These are phyloP conservation scores for Catharus fuscescens DNA, from an alignment of 2,113 vertebrate species.

Conservation along the genomic window DNA sequence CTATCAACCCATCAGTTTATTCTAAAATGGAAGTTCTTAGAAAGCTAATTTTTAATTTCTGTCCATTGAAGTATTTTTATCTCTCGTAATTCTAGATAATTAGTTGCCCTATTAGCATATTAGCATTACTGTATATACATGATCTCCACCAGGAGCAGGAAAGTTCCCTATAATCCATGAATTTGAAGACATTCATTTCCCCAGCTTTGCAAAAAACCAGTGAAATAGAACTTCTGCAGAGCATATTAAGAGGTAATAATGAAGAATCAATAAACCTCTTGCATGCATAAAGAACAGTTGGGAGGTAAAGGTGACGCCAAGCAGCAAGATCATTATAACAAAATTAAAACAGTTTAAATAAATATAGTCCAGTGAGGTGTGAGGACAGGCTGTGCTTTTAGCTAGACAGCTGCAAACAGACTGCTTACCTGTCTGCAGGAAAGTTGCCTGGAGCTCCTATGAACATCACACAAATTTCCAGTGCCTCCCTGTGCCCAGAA, in stretches of 20 bases:
- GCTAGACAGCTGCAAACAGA: not conserved
- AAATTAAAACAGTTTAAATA: not conserved
- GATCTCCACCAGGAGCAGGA: not conserved
- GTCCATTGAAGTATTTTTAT: not conserved
- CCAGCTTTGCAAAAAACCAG: not conserved
- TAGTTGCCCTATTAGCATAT: not conserved
- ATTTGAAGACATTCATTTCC: not conserved
- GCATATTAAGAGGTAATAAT: not conserved
- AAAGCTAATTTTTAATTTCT: not conserved
- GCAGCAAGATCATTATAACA: not conserved
- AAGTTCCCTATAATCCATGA: not conserved
- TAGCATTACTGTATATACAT: not conserved
- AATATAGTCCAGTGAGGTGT: not conserved
- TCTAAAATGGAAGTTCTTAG: not conserved
- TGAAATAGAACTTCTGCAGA: not conserved
- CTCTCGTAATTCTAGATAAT: not conserved
- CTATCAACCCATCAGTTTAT: not conserved
- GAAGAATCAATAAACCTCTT: not conserved
- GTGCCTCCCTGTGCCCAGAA: not conserved
- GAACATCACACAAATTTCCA: not conserved
- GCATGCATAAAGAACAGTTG: not conserved
- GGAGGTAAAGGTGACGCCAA: not conserved
- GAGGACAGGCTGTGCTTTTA: not conserved
- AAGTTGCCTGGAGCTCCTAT: not conserved
- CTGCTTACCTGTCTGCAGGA: not conserved